Evolutionary conservation across 2,113 vertebrate genomes (phyloP).

Genomic region (Synchiropus splendidus): DNA sequence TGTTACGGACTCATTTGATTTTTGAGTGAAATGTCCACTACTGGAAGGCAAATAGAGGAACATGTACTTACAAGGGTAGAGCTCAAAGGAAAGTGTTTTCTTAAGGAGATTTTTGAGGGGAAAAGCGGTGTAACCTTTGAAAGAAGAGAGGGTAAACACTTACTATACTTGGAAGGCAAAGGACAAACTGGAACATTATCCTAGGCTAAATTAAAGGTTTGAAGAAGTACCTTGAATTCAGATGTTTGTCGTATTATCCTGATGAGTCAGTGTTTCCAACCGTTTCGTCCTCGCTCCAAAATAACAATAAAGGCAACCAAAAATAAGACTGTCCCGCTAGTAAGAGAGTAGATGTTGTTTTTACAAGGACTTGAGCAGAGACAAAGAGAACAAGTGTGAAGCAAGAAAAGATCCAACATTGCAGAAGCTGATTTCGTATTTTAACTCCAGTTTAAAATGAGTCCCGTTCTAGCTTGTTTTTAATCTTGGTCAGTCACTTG

Average conservation of each 20-base stretch:
- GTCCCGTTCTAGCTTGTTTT: no score
- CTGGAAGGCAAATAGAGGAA: conserved; percentile 50
- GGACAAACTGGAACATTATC: neutral
- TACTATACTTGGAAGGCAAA: conserved; percentile 19
- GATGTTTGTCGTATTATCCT: conserved; percentile 5
- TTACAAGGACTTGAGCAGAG: no score
- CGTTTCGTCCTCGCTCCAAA: no score
- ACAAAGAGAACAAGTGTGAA: no score
- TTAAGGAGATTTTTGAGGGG: conserved; percentile 24
- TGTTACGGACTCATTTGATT: conserved; percentile 61
- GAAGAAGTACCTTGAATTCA: neutral
- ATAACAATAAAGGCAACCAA: no score
- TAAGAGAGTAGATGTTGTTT: no score
- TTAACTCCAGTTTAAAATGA: no score
- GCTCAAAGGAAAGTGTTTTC: conserved; percentile 45
- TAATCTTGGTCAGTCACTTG: no score
- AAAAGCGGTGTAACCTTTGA: neutral
- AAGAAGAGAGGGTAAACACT: conserved; percentile 5
- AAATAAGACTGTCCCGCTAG: no score
- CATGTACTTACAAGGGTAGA: conserved; percentile 38
- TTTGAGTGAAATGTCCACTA: conserved; percentile 49
- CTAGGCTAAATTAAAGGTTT: neutral
- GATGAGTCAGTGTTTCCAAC: conserved; percentile 5
- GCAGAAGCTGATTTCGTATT: no score
- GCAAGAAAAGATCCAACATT: no score